Base-by-base conservation (phyloP, 2,113 vertebrate species). In the Ellobius talpinus region DNA sequence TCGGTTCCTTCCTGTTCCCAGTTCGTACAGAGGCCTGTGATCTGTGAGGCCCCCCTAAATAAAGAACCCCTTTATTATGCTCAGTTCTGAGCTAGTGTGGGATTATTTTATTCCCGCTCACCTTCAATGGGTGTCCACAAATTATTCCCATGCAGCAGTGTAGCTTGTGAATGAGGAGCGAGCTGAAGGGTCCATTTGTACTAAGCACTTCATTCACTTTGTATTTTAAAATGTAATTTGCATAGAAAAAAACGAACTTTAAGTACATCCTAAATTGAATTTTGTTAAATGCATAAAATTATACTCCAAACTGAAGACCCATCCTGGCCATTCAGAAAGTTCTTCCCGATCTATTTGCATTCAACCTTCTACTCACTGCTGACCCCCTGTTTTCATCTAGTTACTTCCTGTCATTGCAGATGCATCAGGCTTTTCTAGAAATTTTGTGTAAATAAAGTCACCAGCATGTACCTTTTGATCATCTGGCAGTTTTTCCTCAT, bases 351-450 rank as follows among this genome's bases (percentile, higher is more conserved):
- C 3, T 2, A 33, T 55, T 72, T 26, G 24, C 17, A 58, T 23
- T 61, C 66, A 47, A 0, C 6, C 14, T 47, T 13, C n/a, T 21
- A 1, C 19, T 33, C 17, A n/a, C 0, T 13, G 14, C 8, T 2
- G 19, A 29, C 23, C 39, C 89, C 39, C 45, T 47, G 19, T 4
- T 29, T 1, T 4, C 42, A 4, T 29, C 58, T 7, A 47, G 50
- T 33, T 68, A 63, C 39, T 79, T 92, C 70, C 50, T 50, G 9
- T 68, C 47, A n/a, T 24, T 89, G 1, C 9, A 31, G 26, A 31
- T 81, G 72, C 11, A 12, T 42, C n/a, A 61, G 31, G 7, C 45
- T 87, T 70, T 87, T 84, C 65, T 52, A 78, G 24, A 47, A 79
- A 63, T 74, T 73, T 61, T 55, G 4, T 36, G 17, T 79, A n/a